Evolutionary conservation across 2,888 invertebrate genomes (phyloP), one percentile per base, ranked within the genome.

Genomic region (Peribatodes rhomboidaria): DNA sequence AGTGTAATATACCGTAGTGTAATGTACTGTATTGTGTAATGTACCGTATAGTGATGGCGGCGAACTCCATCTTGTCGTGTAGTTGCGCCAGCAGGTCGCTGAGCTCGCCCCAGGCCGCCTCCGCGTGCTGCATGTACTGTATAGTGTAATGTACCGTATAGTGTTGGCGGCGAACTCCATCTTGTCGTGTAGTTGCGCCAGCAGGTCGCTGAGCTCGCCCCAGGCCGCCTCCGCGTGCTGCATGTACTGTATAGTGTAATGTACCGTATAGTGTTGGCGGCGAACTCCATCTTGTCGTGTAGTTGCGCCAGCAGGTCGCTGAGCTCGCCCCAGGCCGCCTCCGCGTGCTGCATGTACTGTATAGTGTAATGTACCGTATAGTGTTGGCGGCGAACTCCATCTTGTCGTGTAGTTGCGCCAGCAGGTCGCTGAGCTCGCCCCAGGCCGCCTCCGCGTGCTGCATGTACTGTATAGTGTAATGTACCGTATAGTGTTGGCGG

Each of bases 371-470:
- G 20, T 27, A 57, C 57, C 91, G 82, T 72, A 99, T 98, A 72
- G 98, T 98, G 89, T 98, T 98, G 66, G 98, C 97, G 39, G 98
- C 98, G 89, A 98, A 97, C 86, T 98, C 98, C 94, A 98, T 97
- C 93, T 98, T 98, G 84, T 97, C 97, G 86, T 98, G 98, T 60
- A 98, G 94, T 85, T 98, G 98, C 14, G 97, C 96, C 65, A 98
- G 90, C 75, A 98, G 94, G 83, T 97, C 97, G 76, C 97, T 97
- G 75, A 98, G 94, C 91, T 98, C 98, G 74, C 96, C 96, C 96
- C 97, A 97, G 56, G 97, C 97, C 76, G 97, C 97, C 27, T 27
- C 27, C 2, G 27, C 27, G 3, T 27, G 27, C 27, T 27, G n/a
- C n/a, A n/a, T n/a, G n/a, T n/a, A n/a, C n/a, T n/a, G n/a, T n/a